Conservation (phyloP, 2,797 vertebrate genomes). For the Enteromius afrohamiltoni region DNA sequence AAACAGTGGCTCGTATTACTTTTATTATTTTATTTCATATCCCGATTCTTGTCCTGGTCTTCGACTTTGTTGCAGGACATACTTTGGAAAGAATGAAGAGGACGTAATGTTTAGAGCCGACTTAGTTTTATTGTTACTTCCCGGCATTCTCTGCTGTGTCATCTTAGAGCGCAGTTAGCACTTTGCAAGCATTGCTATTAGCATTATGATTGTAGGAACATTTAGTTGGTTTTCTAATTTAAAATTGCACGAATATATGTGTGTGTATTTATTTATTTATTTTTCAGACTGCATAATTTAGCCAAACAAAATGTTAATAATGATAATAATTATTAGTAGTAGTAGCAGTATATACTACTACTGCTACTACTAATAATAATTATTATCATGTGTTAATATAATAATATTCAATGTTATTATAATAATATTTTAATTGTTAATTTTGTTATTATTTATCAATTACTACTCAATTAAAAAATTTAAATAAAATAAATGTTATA, state of each 20-base stretch:
- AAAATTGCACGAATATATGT: background rate
- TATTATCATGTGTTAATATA: too few relatives aligned
- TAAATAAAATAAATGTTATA: background rate
- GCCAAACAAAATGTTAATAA: background rate
- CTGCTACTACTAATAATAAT: too few relatives aligned
- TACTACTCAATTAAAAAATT: background rate
- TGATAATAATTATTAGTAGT: background rate
- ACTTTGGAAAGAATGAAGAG: constrained; percentile 59
- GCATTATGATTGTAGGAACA: background rate
- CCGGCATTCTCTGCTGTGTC: constrained; percentile 11
- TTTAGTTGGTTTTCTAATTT: background rate
- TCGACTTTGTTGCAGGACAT: constrained; percentile 22
- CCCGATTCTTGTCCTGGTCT: constrained; percentile 58
- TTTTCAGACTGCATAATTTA: background rate
- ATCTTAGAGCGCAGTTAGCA: background rate
- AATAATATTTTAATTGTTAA: too few relatives aligned
- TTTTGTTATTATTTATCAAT: background rate
- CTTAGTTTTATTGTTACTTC: background rate
- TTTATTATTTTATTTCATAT: constrained; percentile 59
- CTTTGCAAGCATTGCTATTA: background rate
- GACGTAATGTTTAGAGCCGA: background rate
- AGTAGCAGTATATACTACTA: too few relatives aligned
- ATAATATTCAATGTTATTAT: too few relatives aligned
- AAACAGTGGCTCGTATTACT: constrained; percentile 60
- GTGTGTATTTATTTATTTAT: background rate